Percentiles rank a stretch among this genome's conserved stretches.
Conservation (phyloP, 2,113 vertebrate species). For the Dipodomys ordii region DNA sequence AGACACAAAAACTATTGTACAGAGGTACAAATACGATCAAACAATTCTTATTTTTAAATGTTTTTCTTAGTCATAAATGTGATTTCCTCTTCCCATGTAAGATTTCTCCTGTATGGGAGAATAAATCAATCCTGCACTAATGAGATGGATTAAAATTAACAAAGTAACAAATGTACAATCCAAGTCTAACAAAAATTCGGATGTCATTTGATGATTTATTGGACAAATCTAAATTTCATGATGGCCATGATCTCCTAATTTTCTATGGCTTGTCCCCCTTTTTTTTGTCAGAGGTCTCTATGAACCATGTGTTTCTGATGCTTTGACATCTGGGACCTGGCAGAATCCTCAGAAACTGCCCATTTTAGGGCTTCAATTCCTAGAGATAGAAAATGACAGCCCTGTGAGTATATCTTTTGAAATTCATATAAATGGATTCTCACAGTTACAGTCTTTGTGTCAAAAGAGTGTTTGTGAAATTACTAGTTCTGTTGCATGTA, state of each 20-base stretch:
- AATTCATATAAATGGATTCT: not conserved
- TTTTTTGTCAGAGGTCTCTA: not conserved
- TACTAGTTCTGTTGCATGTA: not conserved
- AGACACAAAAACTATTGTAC: no score
- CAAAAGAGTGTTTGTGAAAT: slow-evolving; percentile 15
- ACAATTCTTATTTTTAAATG: not conserved
- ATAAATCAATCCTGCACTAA: not conserved
- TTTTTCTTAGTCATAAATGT: not conserved
- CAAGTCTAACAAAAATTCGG: not conserved
- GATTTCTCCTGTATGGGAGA: not conserved
- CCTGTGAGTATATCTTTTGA: slow-evolving; percentile 17
- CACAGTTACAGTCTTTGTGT: not conserved
- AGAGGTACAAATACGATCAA: not conserved
- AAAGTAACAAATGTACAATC: not conserved
- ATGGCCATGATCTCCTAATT: not conserved
- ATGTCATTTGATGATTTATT: slow-evolving; percentile 22
- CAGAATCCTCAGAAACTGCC: not conserved
- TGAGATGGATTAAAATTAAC: not conserved
- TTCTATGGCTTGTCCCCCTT: not conserved
- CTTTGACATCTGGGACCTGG: not conserved
- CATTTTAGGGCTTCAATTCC: not conserved
- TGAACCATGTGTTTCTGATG: not conserved
- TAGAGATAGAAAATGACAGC: not conserved
- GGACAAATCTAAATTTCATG: not conserved
- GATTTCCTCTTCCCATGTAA: not conserved